phyloP scores from a whole-genome alignment of 1,140 invertebrate genomes.

The Drosophila subpulchrella region DNA sequence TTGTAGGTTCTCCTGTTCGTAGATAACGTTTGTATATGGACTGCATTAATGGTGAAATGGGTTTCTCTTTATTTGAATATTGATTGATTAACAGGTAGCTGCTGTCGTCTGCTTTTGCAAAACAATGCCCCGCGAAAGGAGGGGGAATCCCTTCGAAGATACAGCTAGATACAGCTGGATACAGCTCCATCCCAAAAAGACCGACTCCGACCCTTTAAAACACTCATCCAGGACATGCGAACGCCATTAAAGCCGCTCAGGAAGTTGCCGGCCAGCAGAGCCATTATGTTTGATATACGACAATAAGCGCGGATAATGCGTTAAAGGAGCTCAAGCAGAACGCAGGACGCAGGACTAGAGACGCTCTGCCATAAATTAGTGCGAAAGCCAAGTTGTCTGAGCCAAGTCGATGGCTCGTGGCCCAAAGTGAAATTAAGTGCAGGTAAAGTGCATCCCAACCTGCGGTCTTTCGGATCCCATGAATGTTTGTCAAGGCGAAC shows the following conservation, averaged over 20 bases:
- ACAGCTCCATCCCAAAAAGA: not conserved
- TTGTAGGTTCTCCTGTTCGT: too few relatives aligned
- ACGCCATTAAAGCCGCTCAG: slow-evolving; percentile 62
- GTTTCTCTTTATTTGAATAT: slow-evolving; percentile 51
- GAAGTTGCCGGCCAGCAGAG: slow-evolving; percentile 57
- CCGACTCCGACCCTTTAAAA: slow-evolving; percentile 34
- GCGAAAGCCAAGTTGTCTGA: slow-evolving; percentile 27
- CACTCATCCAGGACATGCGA: slow-evolving; percentile 26
- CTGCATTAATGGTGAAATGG: not conserved
- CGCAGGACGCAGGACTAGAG: slow-evolving; percentile 12
- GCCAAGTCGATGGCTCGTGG: slow-evolving; percentile 1
- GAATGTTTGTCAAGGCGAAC: not conserved
- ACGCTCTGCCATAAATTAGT: slow-evolving; percentile 43
- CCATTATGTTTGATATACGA: slow-evolving; percentile 79
- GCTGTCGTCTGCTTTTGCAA: slow-evolving; percentile 22
- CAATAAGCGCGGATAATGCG: slow-evolving; percentile 77
- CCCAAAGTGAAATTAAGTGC: slow-evolving; percentile 29
- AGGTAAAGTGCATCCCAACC: slow-evolving; percentile 40
- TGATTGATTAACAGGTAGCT: slow-evolving; percentile 59
- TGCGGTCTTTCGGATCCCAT: not conserved
- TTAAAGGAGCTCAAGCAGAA: slow-evolving; percentile 23
- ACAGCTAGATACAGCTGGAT: not conserved
- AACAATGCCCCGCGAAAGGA: not conserved
- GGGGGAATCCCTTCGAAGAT: not conserved
- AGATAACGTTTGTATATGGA: too few relatives aligned